phyloP scores from a whole-genome alignment of 2,113 vertebrate genomes.

The Anhinga rufa region DNA sequence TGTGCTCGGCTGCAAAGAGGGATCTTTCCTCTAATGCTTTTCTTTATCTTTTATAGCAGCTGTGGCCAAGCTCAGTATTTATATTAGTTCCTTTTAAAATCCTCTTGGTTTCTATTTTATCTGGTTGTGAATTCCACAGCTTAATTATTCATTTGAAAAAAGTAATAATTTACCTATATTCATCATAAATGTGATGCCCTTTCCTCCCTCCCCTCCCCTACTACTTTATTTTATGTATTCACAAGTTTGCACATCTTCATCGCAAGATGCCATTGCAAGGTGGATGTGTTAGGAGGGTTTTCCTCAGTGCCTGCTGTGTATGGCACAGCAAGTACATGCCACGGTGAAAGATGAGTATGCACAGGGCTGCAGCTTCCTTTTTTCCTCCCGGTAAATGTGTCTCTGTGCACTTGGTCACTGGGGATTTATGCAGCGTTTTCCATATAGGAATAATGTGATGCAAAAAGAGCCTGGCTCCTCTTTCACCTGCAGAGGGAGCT shows the following conservation, averaged over 20 bases:
- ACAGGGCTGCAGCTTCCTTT: neutral
- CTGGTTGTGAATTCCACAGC: neutral
- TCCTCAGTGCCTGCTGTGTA: neutral
- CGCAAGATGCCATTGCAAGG: neutral
- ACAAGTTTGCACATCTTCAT: fast-evolving
- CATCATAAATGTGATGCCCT: neutral
- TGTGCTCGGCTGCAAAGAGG: neutral
- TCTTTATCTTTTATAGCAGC: neutral
- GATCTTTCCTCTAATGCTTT: neutral
- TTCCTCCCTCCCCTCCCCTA: neutral
- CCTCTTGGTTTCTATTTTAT: neutral
- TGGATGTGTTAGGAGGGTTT: neutral
- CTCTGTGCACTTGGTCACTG: neutral
- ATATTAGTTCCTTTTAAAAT: neutral
- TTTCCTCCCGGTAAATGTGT: neutral
- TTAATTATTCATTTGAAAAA: neutral
- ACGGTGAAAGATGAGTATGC: neutral
- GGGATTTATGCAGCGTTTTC: neutral
- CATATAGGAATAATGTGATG: fast-evolving
- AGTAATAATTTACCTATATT: neutral
- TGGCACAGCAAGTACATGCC: fast-evolving
- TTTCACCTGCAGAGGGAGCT: constrained; percentile 20
- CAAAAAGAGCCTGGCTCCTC: neutral
- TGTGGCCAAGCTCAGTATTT: neutral
- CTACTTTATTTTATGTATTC: neutral